Evolutionary conservation across 1,140 invertebrate genomes (phyloP), one percentile per base, ranked within the genome.

Genomic region (Trichonephila clavipes): DNA sequence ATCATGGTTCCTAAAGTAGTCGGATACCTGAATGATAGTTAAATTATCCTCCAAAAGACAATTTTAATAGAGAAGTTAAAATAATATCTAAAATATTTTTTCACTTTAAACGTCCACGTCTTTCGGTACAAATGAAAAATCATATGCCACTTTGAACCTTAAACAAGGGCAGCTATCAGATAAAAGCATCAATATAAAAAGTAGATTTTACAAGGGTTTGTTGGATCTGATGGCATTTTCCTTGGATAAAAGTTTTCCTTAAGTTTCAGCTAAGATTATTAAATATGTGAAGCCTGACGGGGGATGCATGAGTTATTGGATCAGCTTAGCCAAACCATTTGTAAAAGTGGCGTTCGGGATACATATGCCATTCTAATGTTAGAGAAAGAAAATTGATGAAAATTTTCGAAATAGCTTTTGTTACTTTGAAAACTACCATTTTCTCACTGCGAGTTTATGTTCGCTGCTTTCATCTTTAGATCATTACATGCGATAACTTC

Each of bases 181-280:
- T 28, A 18, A 18, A 83, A 51, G 19, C 58, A 83, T 58, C 81
- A 51, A 83, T 83, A 40, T 19, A 51, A 18, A 24, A 16, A 14
- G 28, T 4, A 18, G 69, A 16, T 87, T 87, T 87, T 64, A n/a
- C 24, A 62, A 34, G 2, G 61, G 28, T 62, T 64, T 62, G 85
- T 64, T 64, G 59, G 59, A 87, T 87, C 85, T 87, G 10, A 34
- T 40, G 28, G 85, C 85, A 62, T 87, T 64, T 87, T 16, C 85
- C 59, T 62, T 24, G 18, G 8, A 16, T 12, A 24, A 58, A 62
- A 87, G 24, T 87, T 87, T 86, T 62, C 85, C 85, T 61, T 62
- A 62, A 87, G 59, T 87, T n/a, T 16, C 34, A 58, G 59, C 24
- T 87, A 87, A 87, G 61, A 87, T 87, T 59, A 87, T 87, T 87